Evolutionary conservation across 2,888 invertebrate genomes (phyloP).

Genomic region (Apodemia zela): DNA sequence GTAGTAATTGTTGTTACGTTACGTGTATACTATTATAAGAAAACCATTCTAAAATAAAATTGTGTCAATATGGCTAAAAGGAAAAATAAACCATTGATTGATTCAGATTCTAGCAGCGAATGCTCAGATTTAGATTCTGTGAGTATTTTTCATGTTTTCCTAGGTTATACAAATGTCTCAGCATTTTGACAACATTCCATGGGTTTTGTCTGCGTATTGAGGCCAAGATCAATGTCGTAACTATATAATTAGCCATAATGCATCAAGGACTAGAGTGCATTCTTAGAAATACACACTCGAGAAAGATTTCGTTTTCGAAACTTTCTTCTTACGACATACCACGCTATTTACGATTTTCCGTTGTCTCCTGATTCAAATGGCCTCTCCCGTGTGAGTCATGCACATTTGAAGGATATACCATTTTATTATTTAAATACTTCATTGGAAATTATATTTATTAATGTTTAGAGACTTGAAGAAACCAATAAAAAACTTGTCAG

Average conservation of each 20-base stretch:
- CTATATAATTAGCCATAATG: conserved; percentile 40
- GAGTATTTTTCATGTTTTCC: conserved; percentile 65
- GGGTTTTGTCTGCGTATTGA: conserved; percentile 62
- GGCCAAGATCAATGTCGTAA: conserved; percentile 63
- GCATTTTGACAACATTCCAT: conserved; percentile 60
- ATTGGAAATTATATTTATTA: not conserved
- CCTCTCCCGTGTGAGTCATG: conserved; percentile 1
- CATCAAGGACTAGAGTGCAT: not conserved
- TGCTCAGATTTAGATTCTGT: conserved; percentile 92
- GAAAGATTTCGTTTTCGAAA: not conserved
- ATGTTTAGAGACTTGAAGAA: not conserved
- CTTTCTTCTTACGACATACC: conserved; percentile 12
- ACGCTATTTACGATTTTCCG: conserved; percentile 4
- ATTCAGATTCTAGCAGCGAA: conserved; percentile 91
- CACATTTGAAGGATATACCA: too few species aligned
- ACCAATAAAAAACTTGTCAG: not conserved
- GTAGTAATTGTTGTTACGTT: conserved; percentile 39
- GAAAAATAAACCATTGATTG: conserved; percentile 90
- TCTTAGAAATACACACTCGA: not conserved
- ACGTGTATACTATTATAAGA: conserved; percentile 33
- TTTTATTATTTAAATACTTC: too few species aligned
- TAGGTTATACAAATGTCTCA: conserved; percentile 51
- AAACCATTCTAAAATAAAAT: conserved; percentile 33
- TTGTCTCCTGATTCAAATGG: conserved; percentile 10
- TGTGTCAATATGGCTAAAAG: conserved; percentile 86